phyloP scores from a whole-genome alignment of 2,113 vertebrate genomes.

The Baryphthengus martii region DNA sequence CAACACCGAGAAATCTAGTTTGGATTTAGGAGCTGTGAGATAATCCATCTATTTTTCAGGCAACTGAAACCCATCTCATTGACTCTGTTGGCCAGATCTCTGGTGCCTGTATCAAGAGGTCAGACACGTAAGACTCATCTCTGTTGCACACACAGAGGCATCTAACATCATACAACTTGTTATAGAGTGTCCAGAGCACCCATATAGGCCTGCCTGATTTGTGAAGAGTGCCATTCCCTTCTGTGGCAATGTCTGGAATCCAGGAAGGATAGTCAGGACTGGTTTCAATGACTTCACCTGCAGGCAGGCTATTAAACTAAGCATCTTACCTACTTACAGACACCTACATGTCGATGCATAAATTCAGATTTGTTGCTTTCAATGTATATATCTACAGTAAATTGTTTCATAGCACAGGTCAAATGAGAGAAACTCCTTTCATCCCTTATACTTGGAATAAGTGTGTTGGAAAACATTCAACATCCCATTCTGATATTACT shows the following conservation, averaged over 20 bases:
- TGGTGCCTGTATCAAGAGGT: fast-evolving
- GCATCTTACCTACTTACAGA: not conserved
- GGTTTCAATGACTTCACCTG: not conserved
- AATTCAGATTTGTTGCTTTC: not conserved
- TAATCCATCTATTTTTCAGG: not conserved
- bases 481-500: not conserved
- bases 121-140: not conserved
- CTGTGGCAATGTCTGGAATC: not conserved
- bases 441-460: not conserved
- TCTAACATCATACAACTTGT: not conserved
- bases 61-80: not conserved
- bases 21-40: not conserved
- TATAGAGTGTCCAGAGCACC: not conserved
- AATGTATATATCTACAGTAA: not conserved
- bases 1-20: not conserved
- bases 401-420: not conserved
- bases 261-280: not conserved
- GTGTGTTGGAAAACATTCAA: not conserved
- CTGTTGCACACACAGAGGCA: not conserved
- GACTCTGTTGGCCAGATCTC: not conserved
- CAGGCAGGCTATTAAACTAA: not conserved
- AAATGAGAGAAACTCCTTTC: not conserved
- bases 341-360: not conserved
- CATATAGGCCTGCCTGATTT: not conserved
- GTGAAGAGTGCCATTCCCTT: not conserved